Percentiles rank a stretch among this genome's conserved stretches.
Evolutionary conservation across 2,113 vertebrate species (phyloP).

Genomic region (Bos javanicus): DNA sequence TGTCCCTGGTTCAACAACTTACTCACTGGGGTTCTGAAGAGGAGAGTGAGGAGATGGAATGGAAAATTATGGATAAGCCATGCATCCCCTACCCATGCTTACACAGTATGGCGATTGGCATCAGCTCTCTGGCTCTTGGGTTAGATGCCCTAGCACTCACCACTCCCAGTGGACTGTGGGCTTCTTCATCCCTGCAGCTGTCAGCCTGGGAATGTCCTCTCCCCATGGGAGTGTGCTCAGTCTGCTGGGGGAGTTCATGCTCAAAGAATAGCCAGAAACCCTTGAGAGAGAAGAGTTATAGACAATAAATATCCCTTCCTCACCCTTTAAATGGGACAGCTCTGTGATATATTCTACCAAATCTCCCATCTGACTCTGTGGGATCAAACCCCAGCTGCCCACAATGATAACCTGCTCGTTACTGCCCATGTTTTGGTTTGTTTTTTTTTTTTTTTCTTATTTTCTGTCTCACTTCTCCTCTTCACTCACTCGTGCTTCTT

Average conservation of each 20-base stretch:
- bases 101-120: background rate
- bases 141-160: background rate
- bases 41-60: background rate
- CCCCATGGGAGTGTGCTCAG: rapidly evolving
- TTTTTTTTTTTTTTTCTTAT: background rate
- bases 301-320: background rate
- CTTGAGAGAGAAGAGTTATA: background rate
- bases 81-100: background rate
- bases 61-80: background rate
- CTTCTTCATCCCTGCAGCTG: background rate
- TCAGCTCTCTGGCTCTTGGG: background rate
- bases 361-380: background rate
- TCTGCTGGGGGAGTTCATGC: background rate
- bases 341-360: background rate
- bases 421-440: background rate
- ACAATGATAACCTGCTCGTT: background rate
- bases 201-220: background rate
- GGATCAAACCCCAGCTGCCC: background rate
- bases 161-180: rapidly evolving
- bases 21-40: background rate
- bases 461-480: background rate
- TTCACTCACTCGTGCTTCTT: background rate
- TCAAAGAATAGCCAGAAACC: background rate
- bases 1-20: background rate
- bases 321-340: background rate